A percentile compares a stretch with the other conserved stretches of the same genome.
phyloP scores from a whole-genome alignment of 2,888 invertebrate species.

The Hedychridium roseum region DNA sequence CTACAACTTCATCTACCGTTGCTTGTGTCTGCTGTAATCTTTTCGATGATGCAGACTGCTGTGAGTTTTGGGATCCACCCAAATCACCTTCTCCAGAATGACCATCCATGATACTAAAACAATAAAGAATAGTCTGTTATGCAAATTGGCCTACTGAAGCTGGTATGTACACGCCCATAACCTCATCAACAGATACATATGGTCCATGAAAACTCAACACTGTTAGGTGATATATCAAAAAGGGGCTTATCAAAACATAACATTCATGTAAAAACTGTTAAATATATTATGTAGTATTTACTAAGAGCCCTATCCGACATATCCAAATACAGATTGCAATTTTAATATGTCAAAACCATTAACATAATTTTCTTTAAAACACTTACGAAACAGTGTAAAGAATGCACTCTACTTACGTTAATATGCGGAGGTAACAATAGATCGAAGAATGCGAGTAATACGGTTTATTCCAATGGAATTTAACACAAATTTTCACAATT shows the following conservation, averaged over 20 bases:
- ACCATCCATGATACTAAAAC: conserved; percentile 56
- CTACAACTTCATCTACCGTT: conserved; percentile 88
- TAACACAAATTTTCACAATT: conserved; percentile 7
- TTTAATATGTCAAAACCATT: too few relatives aligned
- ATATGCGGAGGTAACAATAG: conserved; percentile 1
- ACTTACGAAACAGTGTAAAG: too few relatives aligned
- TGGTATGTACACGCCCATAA: too few relatives aligned
- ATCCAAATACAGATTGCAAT: too few relatives aligned
- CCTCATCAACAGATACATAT: conserved; percentile 30
- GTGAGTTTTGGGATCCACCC: conserved; percentile 84
- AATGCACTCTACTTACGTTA: background rate
- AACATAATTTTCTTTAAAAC: too few relatives aligned
- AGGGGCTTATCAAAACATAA: too few relatives aligned
- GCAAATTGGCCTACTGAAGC: background rate
- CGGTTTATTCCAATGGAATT: background rate
- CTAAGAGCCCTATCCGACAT: too few relatives aligned
- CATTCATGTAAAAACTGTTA: too few relatives aligned
- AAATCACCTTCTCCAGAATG: conserved; percentile 75
- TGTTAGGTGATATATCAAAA: too few relatives aligned
- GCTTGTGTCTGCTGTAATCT: conserved; percentile 85
- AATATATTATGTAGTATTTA: too few relatives aligned
- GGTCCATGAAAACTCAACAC: background rate
- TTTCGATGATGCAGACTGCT: conserved; percentile 80
- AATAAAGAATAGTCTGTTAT: background rate
- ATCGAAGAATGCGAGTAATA: background rate